phyloP scores from a whole-genome alignment of 1,140 invertebrate genomes.

The Neocloeon triangulifer region DNA sequence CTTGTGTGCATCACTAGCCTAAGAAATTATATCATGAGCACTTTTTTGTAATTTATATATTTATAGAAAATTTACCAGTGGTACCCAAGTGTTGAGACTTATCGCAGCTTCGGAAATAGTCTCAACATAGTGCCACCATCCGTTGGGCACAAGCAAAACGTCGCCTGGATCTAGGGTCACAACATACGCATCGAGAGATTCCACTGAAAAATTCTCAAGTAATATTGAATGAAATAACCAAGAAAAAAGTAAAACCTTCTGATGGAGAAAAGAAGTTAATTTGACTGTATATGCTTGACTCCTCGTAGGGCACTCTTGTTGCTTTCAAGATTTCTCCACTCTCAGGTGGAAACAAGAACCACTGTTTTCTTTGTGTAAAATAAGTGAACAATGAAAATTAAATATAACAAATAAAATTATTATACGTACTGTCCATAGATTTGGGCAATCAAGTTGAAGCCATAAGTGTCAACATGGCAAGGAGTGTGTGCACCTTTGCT shows the following conservation, averaged over 20 bases:
- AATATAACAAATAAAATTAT: constrained; percentile 7
- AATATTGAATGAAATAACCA: no score
- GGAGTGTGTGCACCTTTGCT: constrained; percentile 72
- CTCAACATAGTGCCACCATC: constrained; percentile 96
- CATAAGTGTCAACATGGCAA: constrained; percentile 86
- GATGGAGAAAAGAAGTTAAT: constrained; percentile 49
- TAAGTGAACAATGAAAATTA: constrained; percentile 11
- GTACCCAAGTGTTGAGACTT: constrained; percentile 75
- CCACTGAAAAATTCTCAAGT: constrained; percentile 11
- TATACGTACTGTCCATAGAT: constrained; percentile 48
- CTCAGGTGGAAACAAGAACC: constrained; percentile 77
- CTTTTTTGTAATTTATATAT: constrained; percentile 1
- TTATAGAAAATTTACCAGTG: constrained; percentile 32
- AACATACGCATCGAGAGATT: constrained; percentile 23
- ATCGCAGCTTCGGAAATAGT: constrained; percentile 44
- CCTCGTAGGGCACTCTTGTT: constrained; percentile 84
- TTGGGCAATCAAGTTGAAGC: constrained; percentile 79
- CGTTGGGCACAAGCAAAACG: constrained; percentile 63
- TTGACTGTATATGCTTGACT: constrained; percentile 83
- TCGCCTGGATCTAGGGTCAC: constrained; percentile 58
- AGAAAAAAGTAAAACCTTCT: constrained; percentile 17
- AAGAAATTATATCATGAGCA: no score
- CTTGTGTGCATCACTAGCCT: constrained; percentile 8
- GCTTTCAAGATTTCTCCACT: constrained; percentile 40
- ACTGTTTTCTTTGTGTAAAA: constrained; percentile 49